Percentiles rank a stretch among this genome's conserved stretches.
Conservation (phyloP, 1,140 invertebrate species). For the Trichoplusia ni region DNA sequence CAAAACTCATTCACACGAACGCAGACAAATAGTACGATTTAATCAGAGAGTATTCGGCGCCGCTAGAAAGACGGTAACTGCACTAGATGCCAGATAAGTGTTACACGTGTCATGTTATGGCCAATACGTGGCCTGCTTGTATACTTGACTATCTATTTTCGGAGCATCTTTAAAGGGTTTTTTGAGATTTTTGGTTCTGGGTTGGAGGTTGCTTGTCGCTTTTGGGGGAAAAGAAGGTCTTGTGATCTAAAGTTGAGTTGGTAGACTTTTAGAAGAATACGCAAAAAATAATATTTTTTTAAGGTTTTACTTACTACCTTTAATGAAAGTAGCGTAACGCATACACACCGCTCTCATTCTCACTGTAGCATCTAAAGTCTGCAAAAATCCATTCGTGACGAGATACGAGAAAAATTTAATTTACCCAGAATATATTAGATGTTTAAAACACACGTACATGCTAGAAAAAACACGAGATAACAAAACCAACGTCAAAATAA, state of each 20-base stretch:
- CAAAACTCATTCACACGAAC: constrained; percentile 47
- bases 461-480: constrained; percentile 8
- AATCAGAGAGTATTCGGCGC: constrained; percentile 61
- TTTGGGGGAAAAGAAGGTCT: not conserved
- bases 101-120: constrained; percentile 64
- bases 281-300: no score
- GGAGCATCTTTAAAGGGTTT: constrained; percentile 36
- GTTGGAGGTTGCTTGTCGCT: not conserved
- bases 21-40: constrained; percentile 44
- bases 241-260: not conserved
- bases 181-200: not conserved
- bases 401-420: constrained; percentile 8
- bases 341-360: not conserved
- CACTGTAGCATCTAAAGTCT: not conserved
- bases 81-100: constrained; percentile 57
- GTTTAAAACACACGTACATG: constrained; percentile 2
- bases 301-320: no score
- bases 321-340: not conserved
- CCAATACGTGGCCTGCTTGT: constrained; percentile 52
- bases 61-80: constrained; percentile 64
- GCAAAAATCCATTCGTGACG: not conserved
- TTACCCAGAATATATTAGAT: not conserved
- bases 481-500: constrained; percentile 42
- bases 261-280: no score
- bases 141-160: constrained; percentile 36